Conservation (phyloP, 2,113 vertebrate species). For the Mugil cephalus region DNA sequence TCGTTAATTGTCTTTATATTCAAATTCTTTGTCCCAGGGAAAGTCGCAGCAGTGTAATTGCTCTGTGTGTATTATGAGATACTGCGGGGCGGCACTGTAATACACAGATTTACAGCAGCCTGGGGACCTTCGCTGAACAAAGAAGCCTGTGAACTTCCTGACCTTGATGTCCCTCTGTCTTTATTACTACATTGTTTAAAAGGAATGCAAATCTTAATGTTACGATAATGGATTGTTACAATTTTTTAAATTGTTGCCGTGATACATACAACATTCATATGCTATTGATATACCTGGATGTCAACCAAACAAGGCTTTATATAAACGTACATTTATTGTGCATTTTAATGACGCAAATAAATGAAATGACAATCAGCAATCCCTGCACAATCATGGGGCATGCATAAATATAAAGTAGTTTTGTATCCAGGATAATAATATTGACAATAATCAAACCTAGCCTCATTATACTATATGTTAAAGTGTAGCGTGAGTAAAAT, state of each 20-base stretch:
- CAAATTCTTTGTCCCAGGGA: slow-evolving; percentile 68
- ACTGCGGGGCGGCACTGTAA: slow-evolving; percentile 43
- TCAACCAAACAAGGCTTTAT: no score
- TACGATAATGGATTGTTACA: background rate
- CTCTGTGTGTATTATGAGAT: slow-evolving; percentile 50
- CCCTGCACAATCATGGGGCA: background rate
- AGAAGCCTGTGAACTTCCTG: slow-evolving; percentile 46
- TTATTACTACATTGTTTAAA: background rate
- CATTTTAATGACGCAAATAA: background rate
- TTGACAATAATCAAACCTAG: no score
- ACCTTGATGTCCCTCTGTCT: slow-evolving; percentile 38
- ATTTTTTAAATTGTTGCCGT: no score
- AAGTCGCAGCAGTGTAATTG: slow-evolving; percentile 69
- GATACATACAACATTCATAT: no score
- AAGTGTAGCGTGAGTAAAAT: background rate
- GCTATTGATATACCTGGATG: no score
- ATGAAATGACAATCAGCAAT: background rate
- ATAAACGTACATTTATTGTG: no score
- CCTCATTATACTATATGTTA: background rate
- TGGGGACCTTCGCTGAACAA: slow-evolving; percentile 55
- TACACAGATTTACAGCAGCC: slow-evolving; percentile 61
- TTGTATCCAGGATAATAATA: background rate
- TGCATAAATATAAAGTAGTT: background rate
- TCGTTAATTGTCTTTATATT: slow-evolving; percentile 80
- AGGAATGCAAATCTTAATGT: background rate